Conservation (phyloP, 2,797 vertebrate genomes). For the Thripadectes ignobilis region DNA sequence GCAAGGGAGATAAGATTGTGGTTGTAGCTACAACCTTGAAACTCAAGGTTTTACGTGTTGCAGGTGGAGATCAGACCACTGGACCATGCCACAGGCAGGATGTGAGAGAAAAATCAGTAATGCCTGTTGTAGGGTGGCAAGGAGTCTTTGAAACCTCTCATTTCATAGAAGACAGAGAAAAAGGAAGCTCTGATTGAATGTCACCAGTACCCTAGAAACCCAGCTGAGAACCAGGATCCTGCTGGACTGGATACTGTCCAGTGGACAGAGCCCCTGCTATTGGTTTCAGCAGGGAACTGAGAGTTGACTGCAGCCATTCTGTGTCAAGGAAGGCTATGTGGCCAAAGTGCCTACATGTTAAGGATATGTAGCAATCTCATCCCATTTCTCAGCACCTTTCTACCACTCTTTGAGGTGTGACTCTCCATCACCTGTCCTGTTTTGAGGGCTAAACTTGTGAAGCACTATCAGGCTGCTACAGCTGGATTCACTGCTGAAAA, state of each 20-base stretch:
- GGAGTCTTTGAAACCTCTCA: not conserved
- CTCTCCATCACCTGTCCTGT: not conserved
- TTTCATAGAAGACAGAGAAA: not conserved
- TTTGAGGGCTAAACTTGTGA: not conserved
- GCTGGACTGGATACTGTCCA: not conserved
- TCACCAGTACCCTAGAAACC: not conserved
- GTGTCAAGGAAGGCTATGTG: not conserved
- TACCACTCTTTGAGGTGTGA: not conserved
- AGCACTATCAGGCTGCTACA: not conserved
- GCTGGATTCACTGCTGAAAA: not conserved
- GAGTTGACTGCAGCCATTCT: not conserved
- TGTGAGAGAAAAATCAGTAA: not conserved
- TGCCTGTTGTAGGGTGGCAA: not conserved
- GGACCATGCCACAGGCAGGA: not conserved
- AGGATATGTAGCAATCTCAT: not conserved
- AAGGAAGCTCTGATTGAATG: not conserved
- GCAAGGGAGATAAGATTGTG: not conserved
- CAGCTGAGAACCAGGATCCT: not conserved
- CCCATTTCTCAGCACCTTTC: not conserved
- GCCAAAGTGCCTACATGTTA: fast-evolving
- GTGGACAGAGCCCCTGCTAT: not conserved
- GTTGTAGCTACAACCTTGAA: not conserved
- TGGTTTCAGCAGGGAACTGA: not conserved
- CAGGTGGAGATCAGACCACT: not conserved
- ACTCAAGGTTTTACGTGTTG: not conserved